Evolutionary conservation across 2,113 vertebrate species (phyloP), one percentile per base, ranked within the genome.

Genomic region (Melanotaenia duboulayi): DNA sequence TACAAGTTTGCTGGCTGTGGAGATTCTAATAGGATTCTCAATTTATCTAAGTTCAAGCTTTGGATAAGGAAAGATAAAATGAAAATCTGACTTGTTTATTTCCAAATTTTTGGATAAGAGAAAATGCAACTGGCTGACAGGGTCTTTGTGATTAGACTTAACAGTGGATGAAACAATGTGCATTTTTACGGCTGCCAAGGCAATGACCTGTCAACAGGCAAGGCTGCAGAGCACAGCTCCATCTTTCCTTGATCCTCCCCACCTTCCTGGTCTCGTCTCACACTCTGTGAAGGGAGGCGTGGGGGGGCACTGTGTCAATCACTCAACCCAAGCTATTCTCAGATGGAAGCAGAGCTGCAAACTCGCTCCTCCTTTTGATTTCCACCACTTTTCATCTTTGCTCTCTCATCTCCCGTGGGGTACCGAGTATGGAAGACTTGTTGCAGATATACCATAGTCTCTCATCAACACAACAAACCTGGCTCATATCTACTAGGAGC

Each of bases 251-350:
- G 70, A 84, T 86, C 76, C 69, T 74, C 65, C 59, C 32, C 72
- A 52, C 56, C 49, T 51, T 44, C 52, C 35, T 51, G 46, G 70
- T 68, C 65, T 85, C 64, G 46, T 55, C 71, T 68, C 67, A 7
- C 74, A 84, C 85, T 80, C 84, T 16, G 46, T 51, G 71, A 74
- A 73, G 59, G 71, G 69, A 87, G 83, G 89, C 83, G 78, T 84
- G 71, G 87, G 83, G 89, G 85, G 78, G 86, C 75, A 75, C 74
- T 60, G 80, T 77, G 71, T 84, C 83, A 83, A 78, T 78, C 74
- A 70, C 67, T 84, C 65, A 24, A 75, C 87, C 65, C 51, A 52
- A 54, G 75, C 83, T 90, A 88, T 90, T 90, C 89, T 86, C 74
- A 86, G 88, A 59, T 73, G 44, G 51, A 65, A 64, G 68, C 65